A percentile compares a stretch with the other conserved stretches of the same genome.
These are phyloP conservation scores for Mongoloraphidia duomilia DNA, from an alignment of 2,888 invertebrate species.

Conservation along the genomic window DNA sequence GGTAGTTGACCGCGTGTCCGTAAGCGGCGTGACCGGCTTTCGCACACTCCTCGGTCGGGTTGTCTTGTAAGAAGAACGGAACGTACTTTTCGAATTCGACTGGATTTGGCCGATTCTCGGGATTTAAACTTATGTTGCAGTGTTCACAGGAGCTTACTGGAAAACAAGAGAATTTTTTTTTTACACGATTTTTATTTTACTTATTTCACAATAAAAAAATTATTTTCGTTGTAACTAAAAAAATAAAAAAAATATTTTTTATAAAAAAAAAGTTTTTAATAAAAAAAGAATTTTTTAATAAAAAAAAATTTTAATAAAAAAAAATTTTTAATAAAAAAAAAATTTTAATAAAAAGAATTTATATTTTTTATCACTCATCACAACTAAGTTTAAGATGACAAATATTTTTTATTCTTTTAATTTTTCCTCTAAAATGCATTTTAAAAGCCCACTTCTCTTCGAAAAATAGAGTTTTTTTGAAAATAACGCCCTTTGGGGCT, in stretches of 20 bases:
- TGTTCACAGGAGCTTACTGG: constrained; percentile 24
- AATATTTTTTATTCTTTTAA: no score
- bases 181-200: neutral
- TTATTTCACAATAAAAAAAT: neutral
- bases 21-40: constrained; percentile 83
- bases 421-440: no score
- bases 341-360: neutral
- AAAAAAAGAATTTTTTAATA: neutral
- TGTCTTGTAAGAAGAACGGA: constrained; percentile 71
- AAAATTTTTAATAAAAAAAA: neutral
- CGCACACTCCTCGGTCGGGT: constrained; percentile 56
- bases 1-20: constrained; percentile 52
- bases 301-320: neutral
- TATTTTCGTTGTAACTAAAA: constrained; percentile 24
- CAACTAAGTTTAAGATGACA: no score
- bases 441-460: no score
- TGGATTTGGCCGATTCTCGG: constrained; percentile 43
- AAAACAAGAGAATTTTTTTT: neutral
- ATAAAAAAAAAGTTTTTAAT: neutral
- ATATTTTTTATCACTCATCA: constrained; percentile 1
- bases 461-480: no score
- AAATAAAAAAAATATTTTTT: constrained; percentile 2
- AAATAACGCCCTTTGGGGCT: no score
- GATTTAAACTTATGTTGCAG: constrained; percentile 37
- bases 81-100: constrained; percentile 55